Conservation (phyloP, 30 jellyfish, hydroid and myxozoan genomes). For the Phacellophora camtschatica region DNA sequence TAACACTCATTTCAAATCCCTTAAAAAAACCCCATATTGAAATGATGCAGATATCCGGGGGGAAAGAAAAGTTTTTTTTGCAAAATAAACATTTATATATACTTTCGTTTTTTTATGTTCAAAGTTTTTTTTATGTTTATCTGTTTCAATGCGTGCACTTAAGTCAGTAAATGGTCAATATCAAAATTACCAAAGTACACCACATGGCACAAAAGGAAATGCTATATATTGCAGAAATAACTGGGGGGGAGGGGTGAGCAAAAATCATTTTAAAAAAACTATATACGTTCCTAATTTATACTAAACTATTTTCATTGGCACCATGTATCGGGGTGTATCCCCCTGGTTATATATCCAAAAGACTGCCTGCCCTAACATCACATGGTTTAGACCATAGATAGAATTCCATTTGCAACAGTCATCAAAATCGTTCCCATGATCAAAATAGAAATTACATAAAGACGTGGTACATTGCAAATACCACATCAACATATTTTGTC, state of each 20-base stretch:
- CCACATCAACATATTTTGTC: too few relatives aligned
- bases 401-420: background rate
- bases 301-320: background rate
- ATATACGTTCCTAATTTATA: background rate
- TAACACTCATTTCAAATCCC: constrained; percentile 18
- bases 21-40: constrained; percentile 35
- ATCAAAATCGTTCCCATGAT: background rate
- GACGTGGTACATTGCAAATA: too few relatives aligned
- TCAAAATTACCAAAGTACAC: too few relatives aligned
- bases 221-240: background rate
- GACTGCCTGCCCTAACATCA: too few relatives aligned
- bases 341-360: too few relatives aligned
- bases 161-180: too few relatives aligned
- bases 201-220: too few relatives aligned
- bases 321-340: background rate
- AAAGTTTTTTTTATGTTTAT: too few relatives aligned
- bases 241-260: background rate
- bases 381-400: too few relatives aligned
- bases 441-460: too few relatives aligned
- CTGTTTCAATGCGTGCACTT: too few relatives aligned
- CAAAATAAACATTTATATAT: background rate
- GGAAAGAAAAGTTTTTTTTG: background rate
- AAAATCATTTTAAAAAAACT: background rate
- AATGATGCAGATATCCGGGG: constrained; percentile 32
- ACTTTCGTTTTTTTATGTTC: background rate